Percentiles rank a stretch among this genome's conserved stretches.
Evolutionary conservation across 2,113 vertebrate genomes (phyloP).

Genomic region (Rostratula benghalensis): DNA sequence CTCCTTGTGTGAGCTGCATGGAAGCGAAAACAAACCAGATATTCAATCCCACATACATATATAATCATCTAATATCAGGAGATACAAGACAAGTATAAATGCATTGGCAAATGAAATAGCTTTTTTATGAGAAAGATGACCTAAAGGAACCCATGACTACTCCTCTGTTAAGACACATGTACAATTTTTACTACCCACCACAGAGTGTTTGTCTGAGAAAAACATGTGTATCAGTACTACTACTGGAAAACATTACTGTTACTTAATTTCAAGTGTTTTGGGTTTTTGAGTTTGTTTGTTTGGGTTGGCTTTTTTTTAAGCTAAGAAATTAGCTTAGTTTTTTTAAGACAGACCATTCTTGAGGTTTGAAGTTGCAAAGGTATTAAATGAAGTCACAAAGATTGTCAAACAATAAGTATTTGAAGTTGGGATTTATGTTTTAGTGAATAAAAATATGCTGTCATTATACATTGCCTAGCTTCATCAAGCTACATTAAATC

Average conservation of each 20-base stretch:
- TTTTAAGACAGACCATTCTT: neutral
- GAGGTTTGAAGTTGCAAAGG: neutral
- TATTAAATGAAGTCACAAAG: neutral
- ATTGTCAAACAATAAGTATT: neutral
- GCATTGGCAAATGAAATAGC: neutral
- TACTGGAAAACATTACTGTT: neutral
- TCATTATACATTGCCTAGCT: neutral
- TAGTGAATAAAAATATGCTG: neutral
- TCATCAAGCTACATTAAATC: neutral
- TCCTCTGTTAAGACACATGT: neutral
- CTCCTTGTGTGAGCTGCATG: constrained; percentile 45
- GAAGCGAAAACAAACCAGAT: constrained; percentile 61
- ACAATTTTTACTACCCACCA: neutral
- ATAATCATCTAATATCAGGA: constrained; percentile 38
- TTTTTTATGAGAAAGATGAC: neutral
- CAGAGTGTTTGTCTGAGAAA: neutral
- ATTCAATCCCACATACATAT: constrained; percentile 43
- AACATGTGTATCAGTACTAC: neutral
- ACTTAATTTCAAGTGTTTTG: neutral
- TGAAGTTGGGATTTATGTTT: neutral
- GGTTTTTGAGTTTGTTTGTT: neutral
- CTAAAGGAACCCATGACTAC: neutral
- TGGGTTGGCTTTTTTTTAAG: neutral
- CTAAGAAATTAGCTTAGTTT: neutral
- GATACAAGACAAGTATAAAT: constrained; percentile 35